Conservation (phyloP, 2,888 invertebrate genomes). For the Fabriciana adippe region DNA sequence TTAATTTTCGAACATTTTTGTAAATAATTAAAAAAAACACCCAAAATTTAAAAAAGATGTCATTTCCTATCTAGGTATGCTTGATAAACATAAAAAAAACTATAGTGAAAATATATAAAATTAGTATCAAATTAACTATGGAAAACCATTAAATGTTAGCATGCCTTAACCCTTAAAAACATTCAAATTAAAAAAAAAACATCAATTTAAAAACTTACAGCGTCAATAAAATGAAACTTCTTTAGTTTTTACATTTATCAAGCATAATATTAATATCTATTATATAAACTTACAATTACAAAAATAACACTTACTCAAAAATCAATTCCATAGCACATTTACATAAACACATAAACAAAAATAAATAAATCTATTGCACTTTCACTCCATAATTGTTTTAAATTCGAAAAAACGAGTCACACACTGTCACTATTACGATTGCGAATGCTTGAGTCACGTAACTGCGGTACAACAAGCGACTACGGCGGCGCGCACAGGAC, state of each 20-base stretch:
- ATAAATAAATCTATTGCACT: background rate
- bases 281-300: too few relatives aligned
- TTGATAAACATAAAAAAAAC: too few relatives aligned
- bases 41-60: too few relatives aligned
- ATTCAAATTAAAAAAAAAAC: background rate
- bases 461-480: conserved; percentile 2
- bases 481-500: conserved; percentile 33
- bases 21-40: too few relatives aligned
- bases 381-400: background rate
- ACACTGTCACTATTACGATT: conserved; percentile 8
- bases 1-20: too few relatives aligned
- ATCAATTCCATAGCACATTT: conserved; percentile 17
- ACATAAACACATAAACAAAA: background rate
- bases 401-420: background rate
- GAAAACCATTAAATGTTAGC: too few relatives aligned
- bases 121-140: too few relatives aligned
- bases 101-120: too few relatives aligned
- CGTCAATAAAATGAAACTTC: background rate
- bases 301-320: conserved; percentile 7
- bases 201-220: background rate
- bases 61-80: too few relatives aligned
- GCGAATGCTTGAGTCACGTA: conserved; percentile 21
- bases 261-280: too few relatives aligned
- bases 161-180: background rate
- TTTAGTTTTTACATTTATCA: too few relatives aligned